These are phyloP conservation scores for Mesitornis unicolor DNA, from an alignment of 2,113 vertebrate species.

Conservation along the genomic window DNA sequence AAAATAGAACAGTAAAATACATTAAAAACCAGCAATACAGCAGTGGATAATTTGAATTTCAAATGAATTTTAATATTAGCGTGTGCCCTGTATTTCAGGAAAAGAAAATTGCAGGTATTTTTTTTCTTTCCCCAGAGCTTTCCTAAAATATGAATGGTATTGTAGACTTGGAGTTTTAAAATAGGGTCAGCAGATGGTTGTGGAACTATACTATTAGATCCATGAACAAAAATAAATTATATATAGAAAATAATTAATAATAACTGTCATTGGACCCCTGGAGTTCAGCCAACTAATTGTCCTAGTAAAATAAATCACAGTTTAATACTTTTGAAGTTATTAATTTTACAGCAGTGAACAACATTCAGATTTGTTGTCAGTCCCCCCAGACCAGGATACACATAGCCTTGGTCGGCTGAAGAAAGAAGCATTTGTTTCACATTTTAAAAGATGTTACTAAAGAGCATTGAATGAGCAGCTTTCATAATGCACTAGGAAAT, in stretches of 20 bases:
- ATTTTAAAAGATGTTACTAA: background rate
- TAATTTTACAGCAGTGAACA: background rate
- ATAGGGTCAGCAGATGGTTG: background rate
- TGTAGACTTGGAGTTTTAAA: background rate
- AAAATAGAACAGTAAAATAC: background rate
- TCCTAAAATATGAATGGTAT: background rate
- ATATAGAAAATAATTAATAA: background rate
- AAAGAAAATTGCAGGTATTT: background rate
- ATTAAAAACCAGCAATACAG: background rate
- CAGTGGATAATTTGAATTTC: background rate
- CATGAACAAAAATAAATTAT: background rate
- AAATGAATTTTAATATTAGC: background rate
- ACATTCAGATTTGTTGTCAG: background rate
- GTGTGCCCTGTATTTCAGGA: background rate
- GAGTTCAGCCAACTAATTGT: background rate
- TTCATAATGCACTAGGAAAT: background rate
- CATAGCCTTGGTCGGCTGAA: rapidly evolving
- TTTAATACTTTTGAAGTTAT: background rate
- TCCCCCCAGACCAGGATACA: background rate
- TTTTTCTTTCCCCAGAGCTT: background rate
- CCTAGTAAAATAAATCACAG: background rate
- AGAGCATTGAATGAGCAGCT: background rate
- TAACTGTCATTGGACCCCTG: background rate
- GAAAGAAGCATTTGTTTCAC: background rate
- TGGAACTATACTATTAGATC: background rate